These are phyloP conservation scores for Pongo pygmaeus DNA, from an alignment of 2,113 vertebrate genomes.

Conservation along the genomic window DNA sequence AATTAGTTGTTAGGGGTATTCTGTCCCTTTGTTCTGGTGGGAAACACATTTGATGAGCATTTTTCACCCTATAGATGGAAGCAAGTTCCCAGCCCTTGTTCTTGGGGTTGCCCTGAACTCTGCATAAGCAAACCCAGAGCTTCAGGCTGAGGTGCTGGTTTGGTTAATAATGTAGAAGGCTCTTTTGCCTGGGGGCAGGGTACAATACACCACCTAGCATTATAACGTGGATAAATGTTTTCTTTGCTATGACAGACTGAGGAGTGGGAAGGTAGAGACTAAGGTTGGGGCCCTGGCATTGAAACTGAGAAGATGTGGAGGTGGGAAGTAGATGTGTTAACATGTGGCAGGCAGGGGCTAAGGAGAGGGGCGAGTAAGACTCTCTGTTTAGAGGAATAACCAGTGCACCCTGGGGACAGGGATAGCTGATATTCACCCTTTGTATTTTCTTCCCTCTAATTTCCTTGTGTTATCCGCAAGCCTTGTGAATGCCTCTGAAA, in stretches of 20 bases:
- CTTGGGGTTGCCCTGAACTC: not conserved
- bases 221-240: not conserved
- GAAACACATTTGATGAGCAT: not conserved
- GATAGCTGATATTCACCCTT: not conserved
- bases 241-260: not conserved
- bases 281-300: not conserved
- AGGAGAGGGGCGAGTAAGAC: not conserved
- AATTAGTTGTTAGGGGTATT: not conserved
- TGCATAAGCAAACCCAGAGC: not conserved
- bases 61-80: not conserved
- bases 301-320: not conserved
- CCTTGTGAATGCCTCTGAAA: not conserved
- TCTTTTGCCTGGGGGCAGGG: not conserved
- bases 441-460: not conserved
- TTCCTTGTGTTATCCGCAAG: not conserved
- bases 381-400: not conserved
- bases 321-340: not conserved
- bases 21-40: not conserved
- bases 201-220: not conserved
- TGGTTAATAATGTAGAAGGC: not conserved
- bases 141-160: not conserved
- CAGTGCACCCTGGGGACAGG: not conserved
- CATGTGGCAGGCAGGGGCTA: not conserved
- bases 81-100: not conserved
- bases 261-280: not conserved